Evolutionary conservation across 2,113 vertebrate species (phyloP), one percentile per base, ranked within the genome.

Genomic region (Cebus imitator): DNA sequence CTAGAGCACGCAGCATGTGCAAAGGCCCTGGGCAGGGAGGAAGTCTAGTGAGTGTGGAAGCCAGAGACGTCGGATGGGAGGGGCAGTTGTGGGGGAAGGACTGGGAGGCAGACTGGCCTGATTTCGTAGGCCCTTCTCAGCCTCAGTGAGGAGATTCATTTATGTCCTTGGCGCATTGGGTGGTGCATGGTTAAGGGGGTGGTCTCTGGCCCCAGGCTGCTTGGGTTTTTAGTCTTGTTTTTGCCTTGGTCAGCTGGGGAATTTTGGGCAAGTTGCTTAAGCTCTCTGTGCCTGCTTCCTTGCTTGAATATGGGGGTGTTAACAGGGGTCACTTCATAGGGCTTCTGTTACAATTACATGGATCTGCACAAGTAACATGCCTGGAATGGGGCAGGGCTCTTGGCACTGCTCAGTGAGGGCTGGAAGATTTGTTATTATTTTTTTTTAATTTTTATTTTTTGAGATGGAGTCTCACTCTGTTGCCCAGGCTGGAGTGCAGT

Each of bases 341-440:
- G 48, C 27, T 66, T 14, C 30, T 6, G 20, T 32, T 58, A 64
- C 1, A 32, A 35, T 9, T 16, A 14, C 17, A 10, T 2, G 43
- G 25, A 23, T 45, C n/a, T 18, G 89, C 10, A 48, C 32, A 37
- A 37, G 35, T 30, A 9, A 80, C 27, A 12, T 4, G 1, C 61
- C 10, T 1, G 58, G 37, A 23, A 35, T 0, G 13, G 32, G 3
- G 66, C 17, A 9, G n/a, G 6, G 20, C 25, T 55, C 70, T 16
- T 7, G 66, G 73, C 18, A 18, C 11, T 11, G 40, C 48, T 58
- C 17, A 6, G 0, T 14, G 35, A 84, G 50, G 20, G 72, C 58
- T 58, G 58, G 90, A 0, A 0, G 27, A 1, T 0, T 16, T 43
- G 10, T 3, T 30, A 73, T 1, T 45, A 32, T 14, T 17, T 4